Conservation (phyloP, 1,140 invertebrate genomes). For the Aphaenogaster ashmeadi region DNA sequence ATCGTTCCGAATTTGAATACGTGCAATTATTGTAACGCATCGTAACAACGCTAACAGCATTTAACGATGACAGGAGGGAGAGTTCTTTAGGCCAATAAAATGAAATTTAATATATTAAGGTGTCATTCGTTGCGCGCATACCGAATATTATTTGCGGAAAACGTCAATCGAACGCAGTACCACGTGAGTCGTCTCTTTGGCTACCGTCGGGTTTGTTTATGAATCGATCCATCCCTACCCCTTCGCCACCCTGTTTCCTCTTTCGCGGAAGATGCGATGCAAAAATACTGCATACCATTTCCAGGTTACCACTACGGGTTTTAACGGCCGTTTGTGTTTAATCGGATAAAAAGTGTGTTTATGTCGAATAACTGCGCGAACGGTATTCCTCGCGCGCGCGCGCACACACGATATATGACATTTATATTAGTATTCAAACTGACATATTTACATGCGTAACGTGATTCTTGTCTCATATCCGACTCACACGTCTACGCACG, state of each 20-base stretch:
- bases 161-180: slow-evolving; percentile 34
- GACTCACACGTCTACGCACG: neutral
- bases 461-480: neutral
- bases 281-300: slow-evolving; percentile 53
- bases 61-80: neutral
- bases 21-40: neutral
- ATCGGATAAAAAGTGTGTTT: slow-evolving; percentile 41
- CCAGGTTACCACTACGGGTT: slow-evolving; percentile 6
- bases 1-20: neutral
- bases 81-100: slow-evolving; percentile 22
- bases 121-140: neutral
- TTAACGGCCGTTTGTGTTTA: slow-evolving; percentile 34
- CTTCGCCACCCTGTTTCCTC: neutral
- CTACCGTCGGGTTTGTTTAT: slow-evolving; percentile 55
- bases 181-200: slow-evolving; percentile 58
- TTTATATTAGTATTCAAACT: slow-evolving; percentile 31
- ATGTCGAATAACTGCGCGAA: slow-evolving; percentile 5
- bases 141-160: slow-evolving; percentile 36
- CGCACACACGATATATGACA: neutral
- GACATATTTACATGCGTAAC: slow-evolving; percentile 19
- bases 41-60: neutral
- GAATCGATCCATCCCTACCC: slow-evolving; percentile 52
- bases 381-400: neutral
- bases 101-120: neutral
- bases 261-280: slow-evolving; percentile 17